Evolutionary conservation across 2,888 invertebrate genomes (phyloP), one percentile per base, ranked within the genome.

Genomic region (Gastracanthus pulcherrimus): DNA sequence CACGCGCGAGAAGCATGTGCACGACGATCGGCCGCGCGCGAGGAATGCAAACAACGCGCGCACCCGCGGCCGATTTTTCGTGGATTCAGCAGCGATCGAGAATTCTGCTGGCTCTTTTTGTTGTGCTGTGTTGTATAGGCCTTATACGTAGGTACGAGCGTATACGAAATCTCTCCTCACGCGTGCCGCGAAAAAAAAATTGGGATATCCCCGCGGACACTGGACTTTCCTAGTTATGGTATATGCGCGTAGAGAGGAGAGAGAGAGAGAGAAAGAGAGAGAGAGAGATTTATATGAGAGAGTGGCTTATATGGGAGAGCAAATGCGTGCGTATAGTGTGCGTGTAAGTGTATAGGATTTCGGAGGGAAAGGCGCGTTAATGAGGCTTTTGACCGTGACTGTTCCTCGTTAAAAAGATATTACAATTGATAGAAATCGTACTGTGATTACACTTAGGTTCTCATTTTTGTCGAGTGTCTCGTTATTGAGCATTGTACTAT

Each of bases 11-110:
- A 58, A n/a, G n/a, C n/a, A n/a, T n/a, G 58, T 55, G 76, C 80
- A 69, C 77, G 74, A 74, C 77, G 77, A 78, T n/a, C 72, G n/a
- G n/a, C n/a, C n/a, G n/a, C n/a, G n/a, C 62, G 58, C 36, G 51
- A 51, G 64, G 74, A 81, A 74, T 77, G 77, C 74, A 74, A 81
- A 77, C 69, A 72, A 48, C 69, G 41, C 26, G n/a, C 26, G 7
- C 16, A 48, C n/a, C 9, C 38, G 31, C 13, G 23, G 29, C 1
- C 45, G n/a, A 41, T 66, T 77, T 72, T 77, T 74, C 71, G 81
- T 48, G 23, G 16, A 76, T 55, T 81, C 81, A 58, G 76, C 72
- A 3, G n/a, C n/a, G n/a, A n/a, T n/a, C n/a, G 60, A 4, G 16
- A 45, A 38, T 31, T 41, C 41, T 60, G 45, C 41, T 67, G 67